Base-by-base conservation (phyloP, 1,140 invertebrate species). In the Apis cerana region DNA sequence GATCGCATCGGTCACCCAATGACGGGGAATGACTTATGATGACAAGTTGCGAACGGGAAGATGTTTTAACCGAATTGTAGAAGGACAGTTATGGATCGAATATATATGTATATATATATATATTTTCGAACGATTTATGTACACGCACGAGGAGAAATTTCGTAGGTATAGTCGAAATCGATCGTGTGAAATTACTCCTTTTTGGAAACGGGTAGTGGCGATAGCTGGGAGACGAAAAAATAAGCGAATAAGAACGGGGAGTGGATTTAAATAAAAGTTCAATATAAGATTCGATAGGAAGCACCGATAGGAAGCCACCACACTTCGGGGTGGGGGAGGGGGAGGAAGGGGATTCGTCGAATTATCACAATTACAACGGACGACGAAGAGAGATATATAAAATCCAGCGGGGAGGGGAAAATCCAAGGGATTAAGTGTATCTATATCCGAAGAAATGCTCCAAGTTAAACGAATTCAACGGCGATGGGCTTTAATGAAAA, bases 381-480 rank as follows among this genome's bases (percentile, higher is more conserved):
- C 27, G n/a, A 43, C 33, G 33, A 33, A 4, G 33, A 43, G 11
- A 11, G 54, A 21, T 67, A 65, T 68, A 56, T 82, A 64, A 70
- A 77, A 77, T 68, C 65, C 65, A 48, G 58, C n/a, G 12, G 75
- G 21, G 12, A 15, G 7, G 8, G 33, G 56, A 11, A 77, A 78
- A 82, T 67, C 75, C 27, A 54, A 33, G 33, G 62, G 68, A 86
- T 78, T 78, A 78, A 78, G 65, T 86, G 62, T 76, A 71, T 43
- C 27, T 65, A 48, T 71, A 78, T n/a, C 68, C 67, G 68, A 88
- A 88, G 86, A 82, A 88, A 88, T 80, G 71, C 71, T 65, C 71
- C 72, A 78, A 85, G 72, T 88, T 88, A 88, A 88, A 86, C 80
- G 87, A 81, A 85, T 83, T 88, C 87, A 88, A 80, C 76, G 80